Evolutionary conservation across 2,113 vertebrate species (phyloP).

Genomic region (Salvelinus alpinus): DNA sequence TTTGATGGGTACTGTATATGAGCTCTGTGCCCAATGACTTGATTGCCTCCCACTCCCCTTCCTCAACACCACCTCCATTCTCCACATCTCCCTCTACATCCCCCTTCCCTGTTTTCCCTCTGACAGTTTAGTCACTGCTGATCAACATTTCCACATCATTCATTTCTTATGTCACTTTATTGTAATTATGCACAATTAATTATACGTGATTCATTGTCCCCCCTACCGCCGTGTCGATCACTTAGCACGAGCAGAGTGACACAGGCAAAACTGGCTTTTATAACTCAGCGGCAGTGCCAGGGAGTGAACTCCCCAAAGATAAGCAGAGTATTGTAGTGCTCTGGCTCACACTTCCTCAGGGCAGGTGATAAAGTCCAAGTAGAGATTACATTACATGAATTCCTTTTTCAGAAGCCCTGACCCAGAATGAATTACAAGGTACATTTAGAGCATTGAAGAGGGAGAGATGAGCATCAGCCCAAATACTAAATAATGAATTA

Average conservation of each 20-base stretch:
- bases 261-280: conserved; percentile 57
- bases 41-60: not conserved
- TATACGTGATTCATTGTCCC: conserved; percentile 54
- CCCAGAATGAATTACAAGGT: conserved; percentile 68
- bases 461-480: conserved; percentile 51
- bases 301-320: conserved; percentile 60
- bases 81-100: not conserved
- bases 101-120: not conserved
- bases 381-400: conserved; percentile 70
- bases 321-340: conserved; percentile 54
- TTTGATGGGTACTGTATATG: not conserved
- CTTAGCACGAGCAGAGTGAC: conserved; percentile 27
- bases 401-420: conserved; percentile 57
- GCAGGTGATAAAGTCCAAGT: conserved; percentile 63
- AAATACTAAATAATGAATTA: conserved; percentile 55
- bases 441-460: conserved; percentile 22
- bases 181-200: conserved; percentile 66
- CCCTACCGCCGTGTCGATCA: not conserved
- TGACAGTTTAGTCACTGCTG: conserved; percentile 41
- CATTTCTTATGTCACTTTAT: conserved; percentile 60
- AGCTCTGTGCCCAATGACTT: not conserved
- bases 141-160: conserved; percentile 61
- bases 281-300: conserved; percentile 44
- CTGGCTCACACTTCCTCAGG: conserved; percentile 57
- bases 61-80: not conserved